Evolutionary conservation across 1,140 invertebrate species (phyloP).

Genomic region (Drosophila pandora): DNA sequence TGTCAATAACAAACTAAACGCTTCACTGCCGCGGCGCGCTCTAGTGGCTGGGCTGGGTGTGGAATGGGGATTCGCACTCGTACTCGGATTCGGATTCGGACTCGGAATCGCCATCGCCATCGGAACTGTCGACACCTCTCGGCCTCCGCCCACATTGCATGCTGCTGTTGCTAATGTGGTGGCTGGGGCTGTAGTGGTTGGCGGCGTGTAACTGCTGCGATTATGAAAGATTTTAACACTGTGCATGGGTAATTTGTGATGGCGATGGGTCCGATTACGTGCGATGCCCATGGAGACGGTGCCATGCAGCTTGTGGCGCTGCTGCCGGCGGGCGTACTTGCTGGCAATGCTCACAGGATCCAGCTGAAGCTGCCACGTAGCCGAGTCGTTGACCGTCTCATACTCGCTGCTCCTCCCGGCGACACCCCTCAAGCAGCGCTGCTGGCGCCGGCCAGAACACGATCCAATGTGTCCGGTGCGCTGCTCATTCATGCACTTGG

Average conservation of each 20-base stretch:
- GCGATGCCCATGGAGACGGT: constrained; percentile 66
- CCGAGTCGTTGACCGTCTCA: constrained; percentile 59
- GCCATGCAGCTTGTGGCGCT: constrained; percentile 56
- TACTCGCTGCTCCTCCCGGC: constrained; percentile 21
- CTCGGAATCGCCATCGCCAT: constrained; percentile 3
- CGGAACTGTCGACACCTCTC: constrained; percentile 28
- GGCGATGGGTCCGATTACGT: constrained; percentile 77
- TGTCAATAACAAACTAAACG: constrained; percentile 65
- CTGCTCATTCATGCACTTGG: constrained; percentile 82
- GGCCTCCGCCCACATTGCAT: constrained; percentile 43
- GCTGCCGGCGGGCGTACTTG: constrained; percentile 74
- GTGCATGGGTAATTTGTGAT: constrained; percentile 83
- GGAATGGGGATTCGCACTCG: constrained; percentile 9
- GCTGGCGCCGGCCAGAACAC: constrained; percentile 50
- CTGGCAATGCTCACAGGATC: constrained; percentile 81
- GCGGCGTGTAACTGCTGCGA: constrained; percentile 69
- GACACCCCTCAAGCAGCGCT: constrained; percentile 45
- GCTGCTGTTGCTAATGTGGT: constrained; percentile 9
- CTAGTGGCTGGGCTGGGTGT: constrained; percentile 28
- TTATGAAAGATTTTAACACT: constrained; percentile 84
- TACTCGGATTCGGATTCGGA: constrained; percentile 7
- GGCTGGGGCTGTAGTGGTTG: constrained; percentile 9
- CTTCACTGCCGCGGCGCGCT: constrained; percentile 30
- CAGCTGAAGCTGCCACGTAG: constrained; percentile 38
- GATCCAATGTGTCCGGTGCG: constrained; percentile 45